Percentiles rank a stretch among this genome's conserved stretches.
phyloP scores from a whole-genome alignment of 2,113 vertebrate genomes.

The Thalassarche chlororhynchos region DNA sequence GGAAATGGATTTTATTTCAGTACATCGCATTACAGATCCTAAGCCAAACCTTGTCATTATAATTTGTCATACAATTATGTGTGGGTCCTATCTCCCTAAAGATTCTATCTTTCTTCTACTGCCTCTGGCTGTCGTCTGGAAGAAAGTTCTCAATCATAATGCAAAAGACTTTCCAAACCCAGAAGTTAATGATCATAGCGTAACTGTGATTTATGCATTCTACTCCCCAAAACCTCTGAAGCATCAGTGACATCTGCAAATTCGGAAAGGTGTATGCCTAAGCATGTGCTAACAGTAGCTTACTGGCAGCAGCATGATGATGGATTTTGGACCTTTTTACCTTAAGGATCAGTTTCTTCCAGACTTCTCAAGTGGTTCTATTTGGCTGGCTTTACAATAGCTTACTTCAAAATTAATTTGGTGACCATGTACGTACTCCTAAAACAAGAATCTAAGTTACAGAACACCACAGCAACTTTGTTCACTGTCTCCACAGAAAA shows the following conservation, averaged over 20 bases:
- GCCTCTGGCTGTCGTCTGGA: neutral
- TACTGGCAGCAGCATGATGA: neutral
- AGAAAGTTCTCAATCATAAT: neutral
- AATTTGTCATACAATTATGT: constrained; percentile 1
- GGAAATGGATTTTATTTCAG: constrained; percentile 6
- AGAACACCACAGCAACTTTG: neutral
- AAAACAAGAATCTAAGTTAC: neutral
- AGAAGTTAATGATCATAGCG: neutral
- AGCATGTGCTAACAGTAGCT: neutral
- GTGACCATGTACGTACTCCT: neutral
- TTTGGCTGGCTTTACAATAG: neutral
- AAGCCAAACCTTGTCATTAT: neutral
- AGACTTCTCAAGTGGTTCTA: neutral
- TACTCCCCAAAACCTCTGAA: constrained; percentile 25
- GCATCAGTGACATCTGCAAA: neutral
- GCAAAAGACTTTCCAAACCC: neutral
- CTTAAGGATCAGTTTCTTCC: neutral
- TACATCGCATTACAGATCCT: neutral
- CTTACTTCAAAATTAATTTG: neutral
- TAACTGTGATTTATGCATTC: neutral
- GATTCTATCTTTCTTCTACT: neutral
- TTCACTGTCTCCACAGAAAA: neutral
- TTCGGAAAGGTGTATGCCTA: neutral
- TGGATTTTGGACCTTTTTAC: neutral
- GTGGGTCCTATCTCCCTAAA: neutral